Base-by-base conservation (phyloP, 2,797 vertebrate species). In the Oophaga sylvatica region DNA sequence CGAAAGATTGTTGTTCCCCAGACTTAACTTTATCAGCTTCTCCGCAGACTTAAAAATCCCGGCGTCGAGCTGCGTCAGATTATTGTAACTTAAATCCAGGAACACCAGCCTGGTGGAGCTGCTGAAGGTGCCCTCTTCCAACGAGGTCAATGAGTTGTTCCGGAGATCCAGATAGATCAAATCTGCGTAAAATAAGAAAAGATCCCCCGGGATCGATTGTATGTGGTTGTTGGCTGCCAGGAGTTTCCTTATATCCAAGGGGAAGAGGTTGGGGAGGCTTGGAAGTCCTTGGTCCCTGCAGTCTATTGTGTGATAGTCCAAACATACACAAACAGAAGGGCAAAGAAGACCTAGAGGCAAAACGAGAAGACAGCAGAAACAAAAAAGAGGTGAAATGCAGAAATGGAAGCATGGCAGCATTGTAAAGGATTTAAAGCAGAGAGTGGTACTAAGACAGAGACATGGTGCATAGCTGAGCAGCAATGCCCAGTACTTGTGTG, bases 161-260 rank as follows among this genome's bases (percentile, higher is more conserved):
- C 97, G 95, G 88, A 99, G 96, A 94, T 99, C 98, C 94, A 99
- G 90, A 93, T 98, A 99, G 80, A 99, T 96, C 91, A 99, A 94
- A 92, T 99, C 98, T 67, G 97, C 97, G 90, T 98, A 97, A 91
- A 98, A 97, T 88, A 99, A 96, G 90, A 99, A 96, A 92, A 99
- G 98, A 94, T 98, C 98, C 0, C 96, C 95, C 12, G 97, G 97
- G 91, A 99, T 97, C 1, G 89, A 94, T 88, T 95, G 96, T 88
- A 99, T 98, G 95, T 96, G 97, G 94, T 99, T 99, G 93, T 98
- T 96, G 1, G 97, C 95, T 91, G 97, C 95, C 31, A 99, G 94
- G 84, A 99, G 96, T 92, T 98, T 96, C 90, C 97, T 96, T 63
- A 98, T 96, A 70, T 98, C 97, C 96, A 99, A 73, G 0, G 98